Conservation (phyloP, 1,140 invertebrate species). For the Drosophila suzukii region DNA sequence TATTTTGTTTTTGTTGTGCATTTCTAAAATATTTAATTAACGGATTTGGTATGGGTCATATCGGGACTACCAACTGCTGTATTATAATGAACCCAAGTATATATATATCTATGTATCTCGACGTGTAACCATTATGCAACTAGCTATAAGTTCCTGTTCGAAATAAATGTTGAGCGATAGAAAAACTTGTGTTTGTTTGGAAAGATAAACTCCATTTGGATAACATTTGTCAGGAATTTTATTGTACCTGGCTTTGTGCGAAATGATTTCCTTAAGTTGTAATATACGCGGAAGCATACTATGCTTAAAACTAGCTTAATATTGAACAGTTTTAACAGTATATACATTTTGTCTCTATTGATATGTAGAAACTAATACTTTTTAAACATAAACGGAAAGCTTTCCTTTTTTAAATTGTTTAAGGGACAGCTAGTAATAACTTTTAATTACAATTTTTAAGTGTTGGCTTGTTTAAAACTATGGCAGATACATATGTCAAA, state of each 20-base stretch:
- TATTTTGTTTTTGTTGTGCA: constrained; percentile 18
- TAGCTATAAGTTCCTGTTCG: constrained; percentile 78
- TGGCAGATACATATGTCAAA: background rate
- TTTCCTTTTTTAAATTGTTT: background rate
- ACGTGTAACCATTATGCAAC: constrained; percentile 58
- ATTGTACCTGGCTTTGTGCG: background rate
- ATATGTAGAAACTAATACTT: constrained; percentile 5
- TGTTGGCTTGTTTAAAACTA: background rate
- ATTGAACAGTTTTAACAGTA: background rate
- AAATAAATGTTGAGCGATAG: constrained; percentile 76
- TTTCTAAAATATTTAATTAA: constrained; percentile 20
- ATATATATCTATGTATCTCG: constrained; percentile 36
- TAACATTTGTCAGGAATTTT: background rate
- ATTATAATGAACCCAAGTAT: constrained; percentile 31
- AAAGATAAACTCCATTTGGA: background rate
- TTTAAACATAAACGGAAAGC: background rate
- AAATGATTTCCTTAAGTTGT: background rate
- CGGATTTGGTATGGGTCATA: constrained; percentile 15
- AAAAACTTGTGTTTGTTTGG: constrained; percentile 1
- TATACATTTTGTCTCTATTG: background rate
- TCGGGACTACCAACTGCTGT: constrained; percentile 34
- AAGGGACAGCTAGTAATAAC: background rate
- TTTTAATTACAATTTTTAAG: background rate
- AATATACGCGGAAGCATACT: background rate
- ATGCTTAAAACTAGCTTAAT: background rate